phyloP scores from a whole-genome alignment of 2,888 invertebrate species.

The Cataglyphis albicans region DNA sequence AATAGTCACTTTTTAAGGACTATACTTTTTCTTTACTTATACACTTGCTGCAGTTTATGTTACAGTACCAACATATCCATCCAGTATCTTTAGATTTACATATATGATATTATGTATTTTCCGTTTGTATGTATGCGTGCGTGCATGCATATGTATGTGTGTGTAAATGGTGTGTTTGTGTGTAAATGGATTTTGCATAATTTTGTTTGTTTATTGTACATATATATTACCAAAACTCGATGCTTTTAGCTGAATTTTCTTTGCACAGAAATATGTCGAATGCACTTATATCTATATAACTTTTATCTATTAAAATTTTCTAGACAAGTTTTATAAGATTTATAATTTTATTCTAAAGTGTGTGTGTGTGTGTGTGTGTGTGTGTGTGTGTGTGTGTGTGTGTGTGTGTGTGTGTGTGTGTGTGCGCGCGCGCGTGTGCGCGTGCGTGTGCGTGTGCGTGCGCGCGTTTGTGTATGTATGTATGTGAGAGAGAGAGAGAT shows the following conservation, averaged over 20 bases:
- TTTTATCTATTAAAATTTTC: slow-evolving; percentile 8
- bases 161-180: not conserved
- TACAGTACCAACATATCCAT: slow-evolving; percentile 17
- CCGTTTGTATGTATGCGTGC: not conserved
- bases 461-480: too few relatives aligned
- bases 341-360: slow-evolving; percentile 40
- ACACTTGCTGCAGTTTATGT: slow-evolving; percentile 25
- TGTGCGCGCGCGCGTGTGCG: too few relatives aligned
- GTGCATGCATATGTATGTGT: not conserved
- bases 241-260: slow-evolving; percentile 24
- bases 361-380: not conserved
- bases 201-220: not conserved
- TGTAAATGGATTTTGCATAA: slow-evolving; percentile 17
- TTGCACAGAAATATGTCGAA: slow-evolving; percentile 18
- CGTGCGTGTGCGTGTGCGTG: too few relatives aligned
- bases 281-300: slow-evolving; percentile 14
- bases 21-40: slow-evolving; percentile 2
- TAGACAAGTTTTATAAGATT: slow-evolving; percentile 38
- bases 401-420: too few relatives aligned
- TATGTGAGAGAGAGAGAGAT: not conserved
- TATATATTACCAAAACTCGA: slow-evolving; percentile 27
- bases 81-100: slow-evolving; percentile 25
- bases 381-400: too few relatives aligned
- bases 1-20: slow-evolving; percentile 58
- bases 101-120: slow-evolving; percentile 24